A percentile compares a stretch with the other conserved stretches of the same genome.
These are phyloP conservation scores for Hydrozoanthus gracilis DNA, from an alignment of 92 coral and sea anemone genomes.

Conservation along the genomic window DNA sequence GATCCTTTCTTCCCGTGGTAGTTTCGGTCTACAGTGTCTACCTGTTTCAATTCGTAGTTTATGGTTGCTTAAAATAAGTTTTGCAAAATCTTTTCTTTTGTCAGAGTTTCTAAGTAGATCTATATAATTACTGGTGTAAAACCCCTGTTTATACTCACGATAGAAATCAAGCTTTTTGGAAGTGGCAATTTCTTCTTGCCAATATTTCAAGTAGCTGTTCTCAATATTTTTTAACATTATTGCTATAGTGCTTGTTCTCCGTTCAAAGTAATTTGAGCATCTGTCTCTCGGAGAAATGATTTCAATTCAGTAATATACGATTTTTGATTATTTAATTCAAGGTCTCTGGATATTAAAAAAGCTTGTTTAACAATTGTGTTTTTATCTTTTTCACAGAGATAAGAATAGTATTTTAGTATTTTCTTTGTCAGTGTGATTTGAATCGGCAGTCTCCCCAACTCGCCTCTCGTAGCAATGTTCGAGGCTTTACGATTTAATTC, in stretches of 20 bases:
- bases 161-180: constrained; percentile 2
- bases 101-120: background rate
- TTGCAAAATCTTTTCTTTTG: background rate
- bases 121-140: background rate
- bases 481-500: too few relatives aligned
- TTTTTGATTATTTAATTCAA: constrained; percentile 7
- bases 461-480: too few relatives aligned
- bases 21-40: background rate
- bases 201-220: background rate
- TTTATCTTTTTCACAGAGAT: constrained; percentile 21
- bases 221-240: constrained; percentile 3
- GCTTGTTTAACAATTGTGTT: constrained; percentile 16
- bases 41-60: background rate
- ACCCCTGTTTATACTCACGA: constrained; percentile 9
- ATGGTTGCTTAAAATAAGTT: background rate
- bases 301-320: constrained; percentile 7
- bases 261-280: constrained; percentile 7
- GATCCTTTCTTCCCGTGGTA: constrained; percentile 1
- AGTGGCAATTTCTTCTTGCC: background rate
- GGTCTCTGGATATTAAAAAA: constrained; percentile 9
- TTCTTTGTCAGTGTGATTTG: constrained; percentile 15
- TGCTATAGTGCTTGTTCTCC: constrained; percentile 8
- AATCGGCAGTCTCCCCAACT: background rate
- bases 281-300: constrained; percentile 25
- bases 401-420: constrained; percentile 14